Base-by-base conservation (phyloP, 2,888 invertebrate species). In the Chymomyza procnemis region DNA sequence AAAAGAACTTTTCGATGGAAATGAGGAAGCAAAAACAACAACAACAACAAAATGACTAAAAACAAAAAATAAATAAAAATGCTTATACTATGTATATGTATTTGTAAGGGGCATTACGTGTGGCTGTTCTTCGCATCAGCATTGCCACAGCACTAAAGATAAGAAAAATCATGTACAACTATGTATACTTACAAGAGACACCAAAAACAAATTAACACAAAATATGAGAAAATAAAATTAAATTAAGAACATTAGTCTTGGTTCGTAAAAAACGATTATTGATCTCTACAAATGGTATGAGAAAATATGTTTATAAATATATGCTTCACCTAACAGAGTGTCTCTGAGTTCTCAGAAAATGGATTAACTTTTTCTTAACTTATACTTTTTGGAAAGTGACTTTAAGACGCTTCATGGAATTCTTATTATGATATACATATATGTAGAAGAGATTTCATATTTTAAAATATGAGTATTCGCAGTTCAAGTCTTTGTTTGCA, bases 211-310 rank as follows among this genome's bases (percentile, higher is more conserved):
- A 16, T 61, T n/a, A n/a, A 18, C 46, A 58, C 52, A 59, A 52
- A 47, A 26, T 50, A 70, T 41, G 34, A 21, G 5, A 55, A 18
- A 34, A 5, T 26, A 57, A 48, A 16, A 64, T 62, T 56, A 64
- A 63, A 66, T 65, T 60, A 61, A 73, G 72, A 71, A 78, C 71
- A 85, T 85, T 76, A 71, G 65, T 80, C 80, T 72, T 76, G 71
- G 64, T 59, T 67, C 50, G 58, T 58, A 52, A 57, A 41, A 58
- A 66, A 69, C 70, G 50, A 46, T 46, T 41, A 16, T 48, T 16
- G 30, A 16, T 9, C 12, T 41, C 3, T 2, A 41, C 6, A 12
- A 2, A 41, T 12, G 34, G 12, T 2, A 41, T 64, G 70, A 6
- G 59, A 61, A 72, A 71, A 69, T 69, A 75, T 79, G 82, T 73